These are phyloP conservation scores for Acronicta aceris DNA, from an alignment of 2,888 invertebrate genomes.

Conservation along the genomic window DNA sequence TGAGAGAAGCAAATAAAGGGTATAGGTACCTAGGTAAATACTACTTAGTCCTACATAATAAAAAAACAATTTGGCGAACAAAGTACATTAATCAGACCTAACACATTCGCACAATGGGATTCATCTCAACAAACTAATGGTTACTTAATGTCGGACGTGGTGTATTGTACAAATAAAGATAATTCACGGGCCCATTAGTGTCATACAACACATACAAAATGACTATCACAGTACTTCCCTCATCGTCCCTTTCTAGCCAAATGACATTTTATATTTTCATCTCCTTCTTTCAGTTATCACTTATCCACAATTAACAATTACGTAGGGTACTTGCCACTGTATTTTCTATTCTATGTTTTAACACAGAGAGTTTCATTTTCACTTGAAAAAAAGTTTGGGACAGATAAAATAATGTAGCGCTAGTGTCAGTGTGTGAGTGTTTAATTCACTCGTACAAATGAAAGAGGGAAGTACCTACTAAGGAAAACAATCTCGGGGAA, in stretches of 20 bases:
- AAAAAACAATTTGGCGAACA: conserved; percentile 14
- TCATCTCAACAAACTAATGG: conserved; percentile 47
- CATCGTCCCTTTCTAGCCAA: conserved; percentile 57
- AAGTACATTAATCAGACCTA: conserved; percentile 27
- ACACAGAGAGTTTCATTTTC: conserved; percentile 25
- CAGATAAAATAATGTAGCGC: conserved; percentile 32
- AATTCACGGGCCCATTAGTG: conserved; percentile 56
- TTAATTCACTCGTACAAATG: conserved; percentile 76
- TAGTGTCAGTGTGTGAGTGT: conserved; percentile 70
- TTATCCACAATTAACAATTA: conserved; percentile 63
- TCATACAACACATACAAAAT: conserved; percentile 48
- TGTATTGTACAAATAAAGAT: conserved; percentile 59
- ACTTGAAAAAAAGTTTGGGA: conserved; percentile 13
- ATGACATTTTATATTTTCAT: conserved; percentile 41
- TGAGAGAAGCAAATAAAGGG: too few species aligned
- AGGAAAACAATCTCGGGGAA: conserved; percentile 26
- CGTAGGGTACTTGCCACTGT: conserved; percentile 14
- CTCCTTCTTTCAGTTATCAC: conserved; percentile 61
- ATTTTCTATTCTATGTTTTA: conserved; percentile 22
- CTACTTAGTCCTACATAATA: too few species aligned
- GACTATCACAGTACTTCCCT: conserved; percentile 41
- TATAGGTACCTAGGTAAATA: too few species aligned
- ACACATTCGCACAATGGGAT: conserved; percentile 40
- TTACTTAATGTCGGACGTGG: conserved; percentile 48
- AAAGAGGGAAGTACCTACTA: conserved; percentile 42